These are phyloP conservation scores for Bettongia penicillata DNA, from an alignment of 2,113 vertebrate genomes.

Conservation along the genomic window DNA sequence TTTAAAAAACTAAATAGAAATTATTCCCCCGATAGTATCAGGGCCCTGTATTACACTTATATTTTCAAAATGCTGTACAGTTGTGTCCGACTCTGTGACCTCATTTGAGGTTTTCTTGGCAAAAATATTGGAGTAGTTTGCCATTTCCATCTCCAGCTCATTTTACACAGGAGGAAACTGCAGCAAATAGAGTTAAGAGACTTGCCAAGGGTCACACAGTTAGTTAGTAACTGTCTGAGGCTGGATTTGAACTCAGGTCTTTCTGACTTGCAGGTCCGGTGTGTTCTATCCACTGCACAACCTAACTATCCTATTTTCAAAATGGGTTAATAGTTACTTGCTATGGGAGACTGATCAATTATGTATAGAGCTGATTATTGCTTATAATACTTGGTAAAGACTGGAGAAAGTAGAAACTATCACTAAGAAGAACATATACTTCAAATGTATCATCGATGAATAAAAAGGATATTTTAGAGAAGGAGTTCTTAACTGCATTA, in stretches of 20 bases:
- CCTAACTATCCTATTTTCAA: background rate
- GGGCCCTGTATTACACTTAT: slow-evolving; percentile 15
- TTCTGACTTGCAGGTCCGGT: background rate
- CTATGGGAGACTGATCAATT: slow-evolving; percentile 29
- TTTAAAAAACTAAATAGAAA: slow-evolving; percentile 21
- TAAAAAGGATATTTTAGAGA: background rate
- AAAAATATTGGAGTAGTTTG: background rate
- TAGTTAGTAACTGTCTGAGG: background rate
- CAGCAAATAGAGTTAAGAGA: background rate
- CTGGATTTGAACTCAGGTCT: background rate
- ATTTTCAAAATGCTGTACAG: slow-evolving; percentile 41
- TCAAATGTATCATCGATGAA: background rate
- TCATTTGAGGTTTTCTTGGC: background rate
- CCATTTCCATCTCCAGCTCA: background rate
- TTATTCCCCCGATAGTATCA: background rate
- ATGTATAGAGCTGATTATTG: background rate
- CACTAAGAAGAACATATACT: slow-evolving; percentile 10
- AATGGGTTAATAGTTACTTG: slow-evolving; percentile 11
- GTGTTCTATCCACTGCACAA: background rate
- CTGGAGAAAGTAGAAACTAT: slow-evolving; percentile 10
- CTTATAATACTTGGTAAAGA: slow-evolving; percentile 20
- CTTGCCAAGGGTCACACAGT: background rate
- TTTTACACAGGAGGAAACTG: background rate
- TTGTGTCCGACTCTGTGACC: background rate
- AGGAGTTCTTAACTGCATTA: background rate